These are phyloP conservation scores for Leucophenga montana DNA, from an alignment of 2,888 invertebrate genomes.

Conservation along the genomic window DNA sequence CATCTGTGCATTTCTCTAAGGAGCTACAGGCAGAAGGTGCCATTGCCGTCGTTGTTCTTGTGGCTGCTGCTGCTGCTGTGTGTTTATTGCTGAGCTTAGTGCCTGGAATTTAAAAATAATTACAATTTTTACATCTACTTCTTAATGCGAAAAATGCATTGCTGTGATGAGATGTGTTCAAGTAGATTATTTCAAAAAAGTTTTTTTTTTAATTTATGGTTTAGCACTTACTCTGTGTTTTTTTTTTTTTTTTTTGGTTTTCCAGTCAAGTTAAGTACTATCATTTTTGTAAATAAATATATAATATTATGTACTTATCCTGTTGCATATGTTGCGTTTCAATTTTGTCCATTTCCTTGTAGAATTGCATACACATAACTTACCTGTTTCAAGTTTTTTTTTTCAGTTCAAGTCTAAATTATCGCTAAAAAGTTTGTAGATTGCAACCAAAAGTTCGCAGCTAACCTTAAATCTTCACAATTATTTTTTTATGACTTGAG, in stretches of 20 bases:
- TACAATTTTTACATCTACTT: too few species aligned
- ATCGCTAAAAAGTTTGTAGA: too few species aligned
- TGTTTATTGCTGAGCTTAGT: slow-evolving; percentile 28
- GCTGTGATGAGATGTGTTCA: neutral
- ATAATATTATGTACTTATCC: too few species aligned
- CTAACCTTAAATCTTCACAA: too few species aligned
- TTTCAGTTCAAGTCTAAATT: too few species aligned
- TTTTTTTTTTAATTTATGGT: neutral
- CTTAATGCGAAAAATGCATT: neutral
- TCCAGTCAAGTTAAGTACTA: neutral
- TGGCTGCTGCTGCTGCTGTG: slow-evolving; percentile 30
- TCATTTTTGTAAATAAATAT: too few species aligned
- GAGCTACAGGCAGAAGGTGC: slow-evolving; percentile 5
- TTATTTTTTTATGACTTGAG: neutral
- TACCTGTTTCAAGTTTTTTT: too few species aligned
- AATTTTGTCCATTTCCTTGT: too few species aligned
- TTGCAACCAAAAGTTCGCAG: too few species aligned
- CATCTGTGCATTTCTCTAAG: slow-evolving; percentile 40
- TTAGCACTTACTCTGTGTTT: neutral
- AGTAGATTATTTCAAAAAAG: neutral
- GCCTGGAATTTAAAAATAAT: neutral
- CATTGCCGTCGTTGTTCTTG: slow-evolving; percentile 40
- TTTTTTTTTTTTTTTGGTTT: neutral
- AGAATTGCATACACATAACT: too few species aligned
- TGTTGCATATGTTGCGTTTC: too few species aligned